Base-by-base conservation (phyloP, 2,113 vertebrate species). In the Ciconia boyciana region DNA sequence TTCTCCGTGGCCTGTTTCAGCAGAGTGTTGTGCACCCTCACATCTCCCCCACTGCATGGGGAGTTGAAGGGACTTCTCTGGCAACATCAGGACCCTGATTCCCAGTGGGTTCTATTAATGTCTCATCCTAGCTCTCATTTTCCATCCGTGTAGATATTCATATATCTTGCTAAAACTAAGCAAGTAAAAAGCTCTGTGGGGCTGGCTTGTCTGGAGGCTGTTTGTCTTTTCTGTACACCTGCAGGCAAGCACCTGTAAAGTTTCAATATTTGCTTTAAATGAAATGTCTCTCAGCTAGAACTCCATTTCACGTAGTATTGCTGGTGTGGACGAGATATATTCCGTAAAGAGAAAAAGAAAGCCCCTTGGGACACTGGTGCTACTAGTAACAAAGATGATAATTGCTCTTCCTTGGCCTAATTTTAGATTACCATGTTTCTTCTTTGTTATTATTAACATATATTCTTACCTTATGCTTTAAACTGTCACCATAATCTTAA, bases 141-240 rank as follows among this genome's bases (percentile, higher is more conserved):
- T 82, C 86, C 71, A 76, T 76, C 83, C 89, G 83, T 13, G 6
- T 57, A 79, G 83, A 43, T 83, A 68, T 92, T 96, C 81, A 80
- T 29, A 24, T 77, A 85, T 83, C 81, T 80, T 61, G 87, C 60
- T 94, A 8, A 91, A 89, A 75, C 17, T 15, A 48, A 93, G 89
- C 25, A 88, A 92, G 64, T 52, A 51, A 61, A 97, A 96, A 90
- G 64, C 93, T 96, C 96, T 70, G 64, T 87, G 91, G 94, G 93
- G 68, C 54, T 96, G 85, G 16, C 79, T 94, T 95, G 52, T 93
- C 96, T 96, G 26, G 28, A 95, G 94, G 97, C 88, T 97, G 82
- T 97, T 97, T 97, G 87, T 96, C 97, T 97, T 97, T 89, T 81
- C 90, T 79, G 32, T 83, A 70, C 69, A 86, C 71, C 86, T 96